Conservation (phyloP, 2,797 vertebrate species). For the Falco concolor region DNA sequence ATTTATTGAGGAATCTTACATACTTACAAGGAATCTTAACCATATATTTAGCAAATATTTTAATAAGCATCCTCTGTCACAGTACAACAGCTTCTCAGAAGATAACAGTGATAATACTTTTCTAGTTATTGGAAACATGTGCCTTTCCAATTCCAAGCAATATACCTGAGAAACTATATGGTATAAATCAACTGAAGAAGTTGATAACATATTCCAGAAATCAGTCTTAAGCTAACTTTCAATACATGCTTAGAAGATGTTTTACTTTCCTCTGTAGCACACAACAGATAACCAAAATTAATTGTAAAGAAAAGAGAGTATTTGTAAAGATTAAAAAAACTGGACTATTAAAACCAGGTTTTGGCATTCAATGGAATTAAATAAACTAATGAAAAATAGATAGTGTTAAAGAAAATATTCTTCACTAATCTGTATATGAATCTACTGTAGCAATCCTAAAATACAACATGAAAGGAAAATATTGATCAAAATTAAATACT, state of each 20-base stretch:
- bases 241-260: neutral
- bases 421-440: neutral
- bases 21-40: neutral
- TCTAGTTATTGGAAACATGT: neutral
- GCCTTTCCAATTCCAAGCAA: neutral
- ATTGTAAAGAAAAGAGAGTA: neutral
- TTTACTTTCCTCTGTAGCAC: neutral
- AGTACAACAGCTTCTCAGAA: neutral
- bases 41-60: neutral
- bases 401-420: neutral
- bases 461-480: neutral
- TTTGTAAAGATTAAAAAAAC: neutral
- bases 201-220: neutral
- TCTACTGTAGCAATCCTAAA: neutral
- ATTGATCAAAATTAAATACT: neutral
- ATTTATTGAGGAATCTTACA: too few relatives aligned
- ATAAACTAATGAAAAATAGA: neutral
- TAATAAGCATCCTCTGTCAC: neutral
- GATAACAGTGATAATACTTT: neutral
- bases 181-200: neutral
- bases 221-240: neutral
- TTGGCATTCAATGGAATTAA: neutral
- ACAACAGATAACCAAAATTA: neutral
- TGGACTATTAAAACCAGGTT: neutral
- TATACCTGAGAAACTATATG: neutral